These are phyloP conservation scores for Colistium nudipinnis DNA, from an alignment of 2,113 vertebrate genomes.

Conservation along the genomic window DNA sequence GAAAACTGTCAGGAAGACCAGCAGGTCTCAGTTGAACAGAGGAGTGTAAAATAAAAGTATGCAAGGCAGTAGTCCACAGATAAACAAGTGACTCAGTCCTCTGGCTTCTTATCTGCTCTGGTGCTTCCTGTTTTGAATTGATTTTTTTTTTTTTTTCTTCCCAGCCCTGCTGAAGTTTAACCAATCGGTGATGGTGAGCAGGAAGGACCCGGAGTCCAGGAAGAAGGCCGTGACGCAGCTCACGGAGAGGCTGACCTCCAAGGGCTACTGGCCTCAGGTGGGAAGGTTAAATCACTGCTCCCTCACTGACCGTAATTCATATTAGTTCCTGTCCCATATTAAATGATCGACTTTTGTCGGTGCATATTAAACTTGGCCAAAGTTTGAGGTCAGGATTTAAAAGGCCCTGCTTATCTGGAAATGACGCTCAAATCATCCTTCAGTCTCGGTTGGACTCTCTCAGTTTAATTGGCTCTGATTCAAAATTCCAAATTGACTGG, in stretches of 20 bases:
- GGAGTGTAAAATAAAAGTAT: conserved; percentile 20
- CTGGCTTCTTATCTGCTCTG: conserved; percentile 9
- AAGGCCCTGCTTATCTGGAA: no score
- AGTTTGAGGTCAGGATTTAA: no score
- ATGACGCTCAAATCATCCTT: no score
- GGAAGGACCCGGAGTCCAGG: conserved; percentile 88
- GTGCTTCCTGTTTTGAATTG: neutral
- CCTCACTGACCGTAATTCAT: no score
- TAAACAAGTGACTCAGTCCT: conserved; percentile 36
- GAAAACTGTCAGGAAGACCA: no score
- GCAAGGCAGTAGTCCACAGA: conserved; percentile 15
- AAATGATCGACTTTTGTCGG: no score
- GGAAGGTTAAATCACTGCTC: neutral
- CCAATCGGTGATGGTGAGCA: conserved; percentile 88
- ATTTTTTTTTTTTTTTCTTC: neutral
- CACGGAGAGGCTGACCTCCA: conserved; percentile 83
- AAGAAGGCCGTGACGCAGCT: conserved; percentile 85
- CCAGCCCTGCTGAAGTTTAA: conserved; percentile 89
- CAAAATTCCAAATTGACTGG: no score
- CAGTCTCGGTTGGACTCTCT: no score
- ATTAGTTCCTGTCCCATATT: no score
- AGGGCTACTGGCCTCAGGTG: conserved; percentile 91
- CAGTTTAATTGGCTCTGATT: no score
- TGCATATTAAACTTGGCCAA: no score
- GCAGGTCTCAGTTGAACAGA: neutral